Base-by-base conservation (phyloP, 2,888 invertebrate genomes). In the Synergus umbraculus region DNA sequence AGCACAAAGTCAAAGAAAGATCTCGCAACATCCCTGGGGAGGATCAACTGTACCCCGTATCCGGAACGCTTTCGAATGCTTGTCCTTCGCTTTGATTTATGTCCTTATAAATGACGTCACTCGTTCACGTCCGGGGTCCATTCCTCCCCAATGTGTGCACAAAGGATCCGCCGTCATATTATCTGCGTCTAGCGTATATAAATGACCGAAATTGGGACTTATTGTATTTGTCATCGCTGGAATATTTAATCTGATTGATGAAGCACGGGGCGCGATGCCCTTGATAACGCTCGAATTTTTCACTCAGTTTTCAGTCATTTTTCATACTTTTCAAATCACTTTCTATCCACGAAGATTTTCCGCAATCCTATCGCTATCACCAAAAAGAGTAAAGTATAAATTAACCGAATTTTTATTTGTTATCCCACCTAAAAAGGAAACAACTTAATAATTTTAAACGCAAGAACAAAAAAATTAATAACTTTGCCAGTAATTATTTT, bases 31-130 rank as follows among this genome's bases (percentile, higher is more conserved):
- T 88, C 89, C 88, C 88, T 80, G 76, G 88, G 88, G 89, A 89
- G 85, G 84, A 83, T 85, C 85, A 77, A 66, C 78, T 82, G 83
- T 85, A 86, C 84, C 87, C 84, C 83, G 87, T 87, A 89, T 87
- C 89, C 89, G 88, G 88, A 87, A 86, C 85, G 79, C 82, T 44
- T 76, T 76, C 81, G 76, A 81, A 82, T 86, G 85, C 82, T 88
- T 86, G 89, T 90, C 89, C 89, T 90, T 89, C 90, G 88, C 92
- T 92, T 91, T 92, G 92, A 92, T 92, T 92, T 92, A 92, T 92
- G 90, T 91, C 88, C 91, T 92, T 91, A 92, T 92, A 92, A 92
- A 91, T 92, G 91, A 92, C 92, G 92, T 92, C 92, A 92, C 89
- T 90, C 88, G 89, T 87, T 87, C 85, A 87, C 89, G 89, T 89